A percentile compares a stretch with the other conserved stretches of the same genome.
Evolutionary conservation across 2,797 vertebrate genomes (phyloP).

Genomic region (Myripristis jacobus): DNA sequence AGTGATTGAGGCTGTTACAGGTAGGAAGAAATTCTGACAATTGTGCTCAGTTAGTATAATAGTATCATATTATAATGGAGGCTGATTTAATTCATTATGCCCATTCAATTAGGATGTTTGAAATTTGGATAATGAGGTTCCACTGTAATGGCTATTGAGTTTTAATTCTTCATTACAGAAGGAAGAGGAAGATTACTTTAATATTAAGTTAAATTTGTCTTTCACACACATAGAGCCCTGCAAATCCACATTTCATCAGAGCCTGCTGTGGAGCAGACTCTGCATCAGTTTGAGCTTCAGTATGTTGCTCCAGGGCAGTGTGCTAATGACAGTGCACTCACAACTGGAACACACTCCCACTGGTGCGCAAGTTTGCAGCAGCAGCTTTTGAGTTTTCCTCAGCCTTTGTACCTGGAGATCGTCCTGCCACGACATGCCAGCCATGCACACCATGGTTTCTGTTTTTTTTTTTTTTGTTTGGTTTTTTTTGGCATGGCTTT

Average conservation of each 20-base stretch:
- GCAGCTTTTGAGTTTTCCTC: background rate
- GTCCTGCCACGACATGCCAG: slow-evolving; percentile 5
- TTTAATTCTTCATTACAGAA: slow-evolving; percentile 43
- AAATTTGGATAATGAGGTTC: slow-evolving; percentile 46
- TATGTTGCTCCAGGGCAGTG: background rate
- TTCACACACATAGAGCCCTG: background rate
- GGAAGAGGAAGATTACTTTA: slow-evolving; percentile 10
- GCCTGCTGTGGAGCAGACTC: background rate
- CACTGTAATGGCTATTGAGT: slow-evolving; percentile 43
- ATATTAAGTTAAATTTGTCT: slow-evolving; percentile 5
- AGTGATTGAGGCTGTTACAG: background rate
- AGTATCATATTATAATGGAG: slow-evolving; percentile 19
- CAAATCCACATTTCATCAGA: slow-evolving; percentile 2
- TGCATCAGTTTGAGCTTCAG: background rate
- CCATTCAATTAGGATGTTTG: slow-evolving; percentile 43
- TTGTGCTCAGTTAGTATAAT: slow-evolving; percentile 15
- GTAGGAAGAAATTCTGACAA: background rate
- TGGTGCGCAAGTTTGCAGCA: background rate
- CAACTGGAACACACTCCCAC: background rate
- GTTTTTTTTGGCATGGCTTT: slow-evolving; percentile 24
- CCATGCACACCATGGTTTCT: background rate
- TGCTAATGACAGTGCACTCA: background rate
- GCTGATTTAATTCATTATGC: slow-evolving; percentile 46
- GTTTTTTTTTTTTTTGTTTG: too few relatives aligned
- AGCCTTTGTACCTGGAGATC: background rate